A percentile compares a stretch with the other conserved stretches of the same genome.
Conservation (phyloP, 2,797 vertebrate species). For the Smutsia temminckii region DNA sequence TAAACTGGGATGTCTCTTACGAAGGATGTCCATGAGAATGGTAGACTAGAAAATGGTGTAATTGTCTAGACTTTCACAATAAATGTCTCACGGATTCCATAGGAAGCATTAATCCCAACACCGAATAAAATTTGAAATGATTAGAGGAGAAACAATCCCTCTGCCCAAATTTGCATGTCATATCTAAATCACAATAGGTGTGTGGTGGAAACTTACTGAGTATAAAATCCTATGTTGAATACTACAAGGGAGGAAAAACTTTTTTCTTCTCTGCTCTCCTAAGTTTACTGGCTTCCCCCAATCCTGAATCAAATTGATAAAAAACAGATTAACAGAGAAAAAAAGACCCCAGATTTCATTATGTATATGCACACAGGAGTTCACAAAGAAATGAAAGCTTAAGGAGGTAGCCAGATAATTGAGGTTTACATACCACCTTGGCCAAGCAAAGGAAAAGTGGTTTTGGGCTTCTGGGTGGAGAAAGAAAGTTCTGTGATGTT, state of each 20-base stretch:
- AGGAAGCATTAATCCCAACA: neutral
- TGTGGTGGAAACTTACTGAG: slow-evolving; percentile 4
- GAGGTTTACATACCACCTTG: neutral
- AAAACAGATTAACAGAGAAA: neutral
- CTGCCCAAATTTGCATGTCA: neutral
- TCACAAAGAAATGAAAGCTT: neutral
- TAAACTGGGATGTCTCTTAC: neutral
- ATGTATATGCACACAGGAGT: neutral
- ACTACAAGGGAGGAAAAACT: neutral
- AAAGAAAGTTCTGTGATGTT: neutral
- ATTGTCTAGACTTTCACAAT: slow-evolving; percentile 1
- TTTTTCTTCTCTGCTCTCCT: neutral
- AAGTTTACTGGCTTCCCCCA: neutral
- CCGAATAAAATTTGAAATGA: slow-evolving; percentile 38
- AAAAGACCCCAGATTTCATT: neutral
- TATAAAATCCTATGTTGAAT: neutral
- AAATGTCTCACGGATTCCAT: neutral
- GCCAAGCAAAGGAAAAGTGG: neutral
- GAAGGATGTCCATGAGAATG: neutral
- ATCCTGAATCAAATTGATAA: neutral
- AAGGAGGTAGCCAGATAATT: neutral
- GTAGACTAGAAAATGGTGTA: neutral
- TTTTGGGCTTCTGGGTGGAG: neutral
- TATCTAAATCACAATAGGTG: neutral
- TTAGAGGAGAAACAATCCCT: neutral